Evolutionary conservation across 2,797 vertebrate genomes (phyloP).

Genomic region (Potorous gilbertii): DNA sequence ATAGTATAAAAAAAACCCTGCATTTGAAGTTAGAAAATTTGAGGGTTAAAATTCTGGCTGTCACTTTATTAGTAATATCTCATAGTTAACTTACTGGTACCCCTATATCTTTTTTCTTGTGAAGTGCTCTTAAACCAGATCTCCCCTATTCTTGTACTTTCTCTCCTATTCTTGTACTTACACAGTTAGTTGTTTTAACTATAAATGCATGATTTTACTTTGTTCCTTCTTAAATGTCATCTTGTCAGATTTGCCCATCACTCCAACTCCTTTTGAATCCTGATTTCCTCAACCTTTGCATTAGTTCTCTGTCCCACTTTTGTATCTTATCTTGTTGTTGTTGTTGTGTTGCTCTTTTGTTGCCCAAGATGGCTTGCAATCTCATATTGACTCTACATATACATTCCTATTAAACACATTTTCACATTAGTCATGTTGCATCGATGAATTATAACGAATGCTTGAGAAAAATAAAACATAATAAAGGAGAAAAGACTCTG

Average conservation of each 20-base stretch:
- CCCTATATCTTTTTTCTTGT: background rate
- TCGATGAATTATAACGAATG: too few relatives aligned
- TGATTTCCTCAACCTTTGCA: background rate
- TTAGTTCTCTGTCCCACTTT: background rate
- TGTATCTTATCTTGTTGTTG: background rate
- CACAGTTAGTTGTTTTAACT: background rate
- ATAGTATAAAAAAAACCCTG: too few relatives aligned
- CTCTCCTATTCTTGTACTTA: too few relatives aligned
- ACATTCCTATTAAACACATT: too few relatives aligned
- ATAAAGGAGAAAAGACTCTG: too few relatives aligned
- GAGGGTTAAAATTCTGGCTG: background rate
- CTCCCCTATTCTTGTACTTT: background rate
- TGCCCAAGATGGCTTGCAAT: too few relatives aligned
- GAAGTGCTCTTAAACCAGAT: too few relatives aligned
- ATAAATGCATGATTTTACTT: background rate
- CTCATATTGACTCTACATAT: too few relatives aligned
- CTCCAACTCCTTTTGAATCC: background rate
- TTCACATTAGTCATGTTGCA: too few relatives aligned
- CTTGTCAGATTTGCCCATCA: background rate
- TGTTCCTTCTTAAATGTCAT: background rate
- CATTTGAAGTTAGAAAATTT: background rate
- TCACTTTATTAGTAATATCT: background rate
- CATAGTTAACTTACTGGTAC: background rate
- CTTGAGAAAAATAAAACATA: too few relatives aligned
- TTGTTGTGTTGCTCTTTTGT: too few relatives aligned